A percentile compares a stretch with the other conserved stretches of the same genome.
phyloP scores from a whole-genome alignment of 2,888 invertebrate genomes.

The Anorthoa munda region DNA sequence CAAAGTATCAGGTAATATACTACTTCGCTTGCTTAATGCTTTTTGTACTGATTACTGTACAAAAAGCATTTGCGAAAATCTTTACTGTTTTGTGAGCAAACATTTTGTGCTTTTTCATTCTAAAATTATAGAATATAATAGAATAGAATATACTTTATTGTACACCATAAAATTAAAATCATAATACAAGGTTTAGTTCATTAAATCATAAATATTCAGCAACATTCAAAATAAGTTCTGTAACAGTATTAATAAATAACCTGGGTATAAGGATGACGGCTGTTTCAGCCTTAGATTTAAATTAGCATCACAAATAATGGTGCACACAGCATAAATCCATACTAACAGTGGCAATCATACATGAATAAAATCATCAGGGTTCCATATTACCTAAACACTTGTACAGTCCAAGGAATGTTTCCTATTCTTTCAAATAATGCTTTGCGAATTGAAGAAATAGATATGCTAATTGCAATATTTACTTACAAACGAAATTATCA shows the following conservation, averaged over 20 bases:
- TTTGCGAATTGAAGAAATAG: slow-evolving; percentile 16
- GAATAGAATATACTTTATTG: no score
- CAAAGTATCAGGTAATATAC: no score
- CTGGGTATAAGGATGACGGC: background rate
- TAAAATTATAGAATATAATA: no score
- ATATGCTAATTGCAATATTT: background rate
- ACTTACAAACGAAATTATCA: slow-evolving; percentile 7
- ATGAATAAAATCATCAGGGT: background rate
- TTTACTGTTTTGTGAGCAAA: background rate
- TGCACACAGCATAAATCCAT: slow-evolving; percentile 2
- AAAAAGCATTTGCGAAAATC: slow-evolving; percentile 26
- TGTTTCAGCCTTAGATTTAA: background rate
- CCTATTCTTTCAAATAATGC: background rate
- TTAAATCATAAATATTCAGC: background rate
- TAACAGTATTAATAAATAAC: background rate
- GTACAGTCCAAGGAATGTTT: background rate
- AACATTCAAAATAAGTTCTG: background rate
- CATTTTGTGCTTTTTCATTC: background rate
- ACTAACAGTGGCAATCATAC: background rate
- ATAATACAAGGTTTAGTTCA: background rate
- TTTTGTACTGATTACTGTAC: background rate
- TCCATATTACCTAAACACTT: background rate
- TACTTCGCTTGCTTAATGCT: no score
- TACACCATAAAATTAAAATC: no score
- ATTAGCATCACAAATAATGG: background rate